Evolutionary conservation across 2,888 invertebrate species (phyloP).

Genomic region (Sceliomorpha sp.): DNA sequence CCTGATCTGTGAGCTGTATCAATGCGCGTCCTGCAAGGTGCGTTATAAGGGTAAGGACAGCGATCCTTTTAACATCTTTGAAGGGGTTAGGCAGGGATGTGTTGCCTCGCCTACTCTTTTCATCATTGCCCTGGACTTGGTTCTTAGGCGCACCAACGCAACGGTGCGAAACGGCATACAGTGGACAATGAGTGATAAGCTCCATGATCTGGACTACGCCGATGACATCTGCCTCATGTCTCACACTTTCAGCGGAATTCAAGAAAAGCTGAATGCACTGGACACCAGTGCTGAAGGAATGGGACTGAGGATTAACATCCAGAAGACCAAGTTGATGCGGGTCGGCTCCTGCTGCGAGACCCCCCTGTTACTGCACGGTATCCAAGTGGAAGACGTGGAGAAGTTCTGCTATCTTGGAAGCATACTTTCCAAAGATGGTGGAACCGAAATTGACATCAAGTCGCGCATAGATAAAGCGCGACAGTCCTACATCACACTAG

Average conservation of each 20-base stretch:
- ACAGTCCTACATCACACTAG: too few species aligned
- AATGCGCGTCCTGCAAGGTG: slow-evolving; percentile 6
- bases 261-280: slow-evolving; percentile 11
- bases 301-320: slow-evolving; percentile 20
- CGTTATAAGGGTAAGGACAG: slow-evolving; percentile 21
- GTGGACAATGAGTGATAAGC: slow-evolving; percentile 10
- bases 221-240: too few species aligned
- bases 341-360: background rate
- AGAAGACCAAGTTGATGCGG: too few species aligned
- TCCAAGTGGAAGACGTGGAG: too few species aligned
- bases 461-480: too few species aligned
- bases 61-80: slow-evolving; percentile 4
- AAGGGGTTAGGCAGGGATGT: slow-evolving; percentile 4
- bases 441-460: too few species aligned
- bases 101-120: slow-evolving; percentile 2
- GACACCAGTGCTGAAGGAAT: slow-evolving; percentile 3
- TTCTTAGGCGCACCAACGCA: background rate
- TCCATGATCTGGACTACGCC: too few species aligned
- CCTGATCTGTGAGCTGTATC: too few species aligned
- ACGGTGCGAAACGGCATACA: slow-evolving; percentile 2
- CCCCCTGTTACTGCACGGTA: too few species aligned
- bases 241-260: slow-evolving; percentile 10
- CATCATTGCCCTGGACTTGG: slow-evolving; percentile 3
- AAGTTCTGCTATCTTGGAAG: too few species aligned
- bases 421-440: too few species aligned